Evolutionary conservation across 2,797 vertebrate genomes (phyloP).

Genomic region (Eleutherodactylus coqui): DNA sequence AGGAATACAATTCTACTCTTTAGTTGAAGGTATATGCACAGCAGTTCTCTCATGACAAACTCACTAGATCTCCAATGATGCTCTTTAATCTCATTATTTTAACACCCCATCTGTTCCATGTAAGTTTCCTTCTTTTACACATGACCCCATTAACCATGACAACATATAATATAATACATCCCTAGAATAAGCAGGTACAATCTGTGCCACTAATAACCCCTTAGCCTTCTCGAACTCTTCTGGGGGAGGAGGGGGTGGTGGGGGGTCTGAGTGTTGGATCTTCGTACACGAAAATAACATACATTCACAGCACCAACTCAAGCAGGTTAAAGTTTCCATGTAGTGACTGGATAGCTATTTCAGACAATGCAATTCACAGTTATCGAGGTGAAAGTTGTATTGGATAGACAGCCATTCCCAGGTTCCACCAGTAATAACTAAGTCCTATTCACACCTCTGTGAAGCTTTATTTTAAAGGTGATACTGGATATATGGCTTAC

Average conservation of each 20-base stretch:
- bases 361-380: slow-evolving; percentile 25
- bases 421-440: not conserved
- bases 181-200: not conserved
- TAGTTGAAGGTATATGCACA: not conserved
- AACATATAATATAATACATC: not conserved
- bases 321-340: slow-evolving; percentile 27
- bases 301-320: slow-evolving; percentile 4
- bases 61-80: slow-evolving; percentile 4
- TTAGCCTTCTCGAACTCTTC: not conserved
- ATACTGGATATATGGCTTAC: not conserved
- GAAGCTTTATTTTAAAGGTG: not conserved
- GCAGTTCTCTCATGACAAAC: slow-evolving; percentile 1
- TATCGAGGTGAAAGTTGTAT: slow-evolving; percentile 25
- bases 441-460: not conserved
- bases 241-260: not conserved
- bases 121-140: not conserved
- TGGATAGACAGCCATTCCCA: slow-evolving; percentile 26
- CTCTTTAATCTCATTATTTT: slow-evolving; percentile 48
- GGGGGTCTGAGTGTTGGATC: not conserved
- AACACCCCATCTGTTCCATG: slow-evolving; percentile 35
- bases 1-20: not conserved
- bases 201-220: not conserved
- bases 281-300: not conserved
- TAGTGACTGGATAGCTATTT: not conserved
- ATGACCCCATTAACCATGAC: not conserved